phyloP scores from a whole-genome alignment of 1,140 invertebrate species.

The Coenobita brevimanus region DNA sequence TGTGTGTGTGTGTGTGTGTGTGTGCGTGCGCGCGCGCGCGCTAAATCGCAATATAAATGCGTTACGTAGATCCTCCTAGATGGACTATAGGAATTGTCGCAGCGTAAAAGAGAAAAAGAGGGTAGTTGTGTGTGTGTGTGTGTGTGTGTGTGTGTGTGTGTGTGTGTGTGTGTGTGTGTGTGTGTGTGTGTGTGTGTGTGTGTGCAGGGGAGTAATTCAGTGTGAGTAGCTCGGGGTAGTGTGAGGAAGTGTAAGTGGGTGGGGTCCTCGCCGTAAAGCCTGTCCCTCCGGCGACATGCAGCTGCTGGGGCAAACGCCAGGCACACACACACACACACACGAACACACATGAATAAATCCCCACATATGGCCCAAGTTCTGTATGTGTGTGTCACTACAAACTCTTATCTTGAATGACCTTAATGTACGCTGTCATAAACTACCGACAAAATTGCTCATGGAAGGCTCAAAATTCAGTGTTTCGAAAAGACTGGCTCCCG shows the following conservation, averaged over 20 bases:
- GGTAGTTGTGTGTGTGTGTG: too few relatives aligned
- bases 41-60: too few relatives aligned
- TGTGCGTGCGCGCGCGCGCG: too few relatives aligned
- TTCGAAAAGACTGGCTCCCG: slow-evolving; percentile 52
- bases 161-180: too few relatives aligned
- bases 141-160: too few relatives aligned
- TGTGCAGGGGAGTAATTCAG: too few relatives aligned
- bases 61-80: too few relatives aligned
- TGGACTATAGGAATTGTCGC: too few relatives aligned
- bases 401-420: slow-evolving; percentile 64
- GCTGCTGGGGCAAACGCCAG: background rate
- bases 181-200: too few relatives aligned
- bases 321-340: background rate
- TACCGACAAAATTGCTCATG: slow-evolving; percentile 56
- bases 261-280: background rate
- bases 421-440: slow-evolving; percentile 63
- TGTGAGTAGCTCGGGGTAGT: too few relatives aligned
- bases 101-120: too few relatives aligned
- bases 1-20: too few relatives aligned
- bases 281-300: background rate
- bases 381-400: slow-evolving; percentile 59
- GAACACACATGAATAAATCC: slow-evolving; percentile 28
- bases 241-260: background rate
- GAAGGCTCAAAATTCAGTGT: slow-evolving; percentile 54
- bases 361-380: slow-evolving; percentile 39